A percentile compares a stretch with the other conserved stretches of the same genome.
Conservation (phyloP, 2,888 invertebrate species). For the Disparrhopalites patrizii region DNA sequence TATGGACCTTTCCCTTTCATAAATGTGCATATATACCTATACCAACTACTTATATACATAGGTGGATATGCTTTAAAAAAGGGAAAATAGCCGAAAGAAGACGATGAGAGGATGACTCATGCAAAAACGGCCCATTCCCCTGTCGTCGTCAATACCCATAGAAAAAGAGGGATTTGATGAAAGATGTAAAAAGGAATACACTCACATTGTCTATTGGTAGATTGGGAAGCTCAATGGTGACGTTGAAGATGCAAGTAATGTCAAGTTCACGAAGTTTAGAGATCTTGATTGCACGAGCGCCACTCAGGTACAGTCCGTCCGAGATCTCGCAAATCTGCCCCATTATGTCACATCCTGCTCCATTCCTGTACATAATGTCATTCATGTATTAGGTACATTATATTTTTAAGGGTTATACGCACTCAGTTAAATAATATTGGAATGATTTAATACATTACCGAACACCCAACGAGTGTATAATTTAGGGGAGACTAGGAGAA, state of each 20-base stretch:
- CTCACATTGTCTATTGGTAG: slow-evolving; percentile 55
- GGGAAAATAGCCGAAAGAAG: too few relatives aligned
- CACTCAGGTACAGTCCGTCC: slow-evolving; percentile 70
- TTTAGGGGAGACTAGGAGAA: too few relatives aligned
- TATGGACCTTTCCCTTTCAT: too few relatives aligned
- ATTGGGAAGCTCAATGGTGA: slow-evolving; percentile 51
- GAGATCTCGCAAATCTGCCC: slow-evolving; percentile 61
- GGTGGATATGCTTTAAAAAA: too few relatives aligned
- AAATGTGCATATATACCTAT: too few relatives aligned
- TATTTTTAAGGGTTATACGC: too few relatives aligned
- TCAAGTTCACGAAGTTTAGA: slow-evolving; percentile 42
- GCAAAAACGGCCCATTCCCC: neutral
- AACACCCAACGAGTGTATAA: too few relatives aligned
- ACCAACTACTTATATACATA: too few relatives aligned
- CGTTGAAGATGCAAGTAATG: slow-evolving; percentile 43
- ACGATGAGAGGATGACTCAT: neutral
- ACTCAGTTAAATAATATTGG: too few relatives aligned
- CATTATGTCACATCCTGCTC: slow-evolving; percentile 38
- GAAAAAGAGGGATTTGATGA: neutral
- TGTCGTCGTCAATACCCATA: neutral
- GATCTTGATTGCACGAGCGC: slow-evolving; percentile 58
- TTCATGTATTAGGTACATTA: too few relatives aligned
- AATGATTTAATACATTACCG: too few relatives aligned
- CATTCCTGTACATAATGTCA: slow-evolving; percentile 9
- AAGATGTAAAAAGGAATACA: neutral